These are phyloP conservation scores for Danio aesculapii DNA, from an alignment of 2,797 vertebrate genomes.

Conservation along the genomic window DNA sequence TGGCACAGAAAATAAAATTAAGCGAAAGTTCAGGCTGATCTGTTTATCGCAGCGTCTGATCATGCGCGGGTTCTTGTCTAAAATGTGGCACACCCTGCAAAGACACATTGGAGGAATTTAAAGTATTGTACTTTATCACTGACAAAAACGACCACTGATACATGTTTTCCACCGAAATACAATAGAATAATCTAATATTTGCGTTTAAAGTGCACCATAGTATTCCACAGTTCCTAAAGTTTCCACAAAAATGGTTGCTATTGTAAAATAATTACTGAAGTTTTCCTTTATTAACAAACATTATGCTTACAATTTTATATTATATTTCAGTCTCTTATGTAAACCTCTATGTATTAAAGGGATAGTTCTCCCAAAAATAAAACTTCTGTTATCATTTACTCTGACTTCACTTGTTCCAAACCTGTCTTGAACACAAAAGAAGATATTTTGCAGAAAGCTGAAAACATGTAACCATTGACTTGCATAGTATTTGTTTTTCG, in stretches of 20 bases:
- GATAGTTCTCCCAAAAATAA: too few species aligned
- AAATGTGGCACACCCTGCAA: constrained; percentile 55
- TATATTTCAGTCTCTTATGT: background rate
- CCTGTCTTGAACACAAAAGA: too few species aligned
- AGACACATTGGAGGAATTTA: background rate
- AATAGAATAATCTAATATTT: background rate
- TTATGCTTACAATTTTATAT: background rate
- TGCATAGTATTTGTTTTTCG: too few species aligned
- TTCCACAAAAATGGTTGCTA: background rate
- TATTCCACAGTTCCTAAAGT: background rate
- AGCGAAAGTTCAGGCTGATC: constrained; percentile 16
- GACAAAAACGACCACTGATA: background rate
- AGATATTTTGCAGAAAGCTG: too few species aligned
- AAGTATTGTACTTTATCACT: constrained; percentile 22
- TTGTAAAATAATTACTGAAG: background rate
- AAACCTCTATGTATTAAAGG: background rate
- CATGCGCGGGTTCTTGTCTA: constrained; percentile 33
- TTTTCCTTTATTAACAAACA: background rate
- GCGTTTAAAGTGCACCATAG: background rate
- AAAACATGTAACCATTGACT: too few species aligned
- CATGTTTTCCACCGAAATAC: background rate
- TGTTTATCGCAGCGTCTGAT: constrained; percentile 7
- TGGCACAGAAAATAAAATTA: background rate
- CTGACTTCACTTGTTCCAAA: too few species aligned
- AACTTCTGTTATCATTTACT: too few species aligned